Evolutionary conservation across 2,797 vertebrate genomes (phyloP).

Genomic region (Microctenopoma lineatum): DNA sequence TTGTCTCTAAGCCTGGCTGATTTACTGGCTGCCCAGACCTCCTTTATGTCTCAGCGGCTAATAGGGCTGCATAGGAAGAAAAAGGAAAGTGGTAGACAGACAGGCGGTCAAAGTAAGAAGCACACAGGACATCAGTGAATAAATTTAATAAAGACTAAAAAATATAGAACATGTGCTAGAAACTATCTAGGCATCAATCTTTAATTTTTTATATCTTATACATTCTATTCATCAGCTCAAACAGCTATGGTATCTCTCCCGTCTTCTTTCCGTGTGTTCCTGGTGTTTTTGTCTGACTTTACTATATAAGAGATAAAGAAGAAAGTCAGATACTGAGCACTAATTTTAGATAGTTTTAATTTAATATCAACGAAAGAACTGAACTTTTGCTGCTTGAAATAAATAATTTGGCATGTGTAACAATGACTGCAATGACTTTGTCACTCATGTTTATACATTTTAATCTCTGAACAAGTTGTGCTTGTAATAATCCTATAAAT

Average conservation of each 20-base stretch:
- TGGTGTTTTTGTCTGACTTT: background rate
- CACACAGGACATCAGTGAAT: constrained; percentile 6
- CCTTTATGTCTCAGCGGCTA: constrained; percentile 52
- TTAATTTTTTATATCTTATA: constrained; percentile 3
- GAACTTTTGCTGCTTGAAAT: no score
- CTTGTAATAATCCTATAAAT: no score
- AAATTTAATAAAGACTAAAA: background rate
- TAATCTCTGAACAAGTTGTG: background rate
- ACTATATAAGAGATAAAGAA: background rate
- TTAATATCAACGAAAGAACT: no score
- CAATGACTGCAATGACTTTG: no score
- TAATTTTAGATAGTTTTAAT: background rate
- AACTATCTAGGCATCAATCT: background rate
- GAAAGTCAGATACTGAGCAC: no score
- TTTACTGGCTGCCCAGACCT: constrained; percentile 56
- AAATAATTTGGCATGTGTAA: no score
- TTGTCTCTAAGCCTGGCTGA: constrained; percentile 58
- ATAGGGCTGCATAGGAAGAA: constrained; percentile 29
- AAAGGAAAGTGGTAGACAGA: constrained; percentile 45
- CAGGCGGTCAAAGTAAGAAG: constrained; percentile 13
- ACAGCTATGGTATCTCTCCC: constrained; percentile 1
- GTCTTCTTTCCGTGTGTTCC: background rate
- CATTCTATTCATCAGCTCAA: background rate
- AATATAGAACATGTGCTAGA: background rate
- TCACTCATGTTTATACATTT: background rate